Percentiles rank a stretch among this genome's conserved stretches.
Evolutionary conservation across 2,797 vertebrate species (phyloP).

Genomic region (Salarias fasciatus): DNA sequence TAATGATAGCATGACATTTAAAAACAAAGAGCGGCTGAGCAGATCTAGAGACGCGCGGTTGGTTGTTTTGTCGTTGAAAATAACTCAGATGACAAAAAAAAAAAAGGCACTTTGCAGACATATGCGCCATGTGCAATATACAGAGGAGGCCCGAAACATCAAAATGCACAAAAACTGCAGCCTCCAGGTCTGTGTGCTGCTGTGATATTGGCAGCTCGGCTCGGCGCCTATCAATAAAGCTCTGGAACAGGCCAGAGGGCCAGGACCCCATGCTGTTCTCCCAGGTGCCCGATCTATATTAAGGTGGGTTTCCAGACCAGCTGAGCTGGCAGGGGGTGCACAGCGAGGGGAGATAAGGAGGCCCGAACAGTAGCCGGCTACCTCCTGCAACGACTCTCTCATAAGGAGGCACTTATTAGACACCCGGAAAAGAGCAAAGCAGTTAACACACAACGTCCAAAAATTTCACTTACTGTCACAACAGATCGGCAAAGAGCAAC

Average conservation of each 20-base stretch:
- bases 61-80: slow-evolving; percentile 2
- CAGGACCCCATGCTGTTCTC: slow-evolving; percentile 60
- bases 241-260: slow-evolving; percentile 65
- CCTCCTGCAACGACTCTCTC: slow-evolving; percentile 45
- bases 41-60: too few species aligned
- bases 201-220: slow-evolving; percentile 76
- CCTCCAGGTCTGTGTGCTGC: slow-evolving; percentile 57
- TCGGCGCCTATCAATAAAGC: slow-evolving; percentile 73
- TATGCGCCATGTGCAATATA: not conserved
- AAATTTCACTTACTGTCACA: slow-evolving; percentile 8
- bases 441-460: slow-evolving; percentile 29
- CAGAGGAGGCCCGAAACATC: slow-evolving; percentile 16
- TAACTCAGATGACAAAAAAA: not conserved
- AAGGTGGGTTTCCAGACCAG: slow-evolving; percentile 61
- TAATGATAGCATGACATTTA: too few species aligned
- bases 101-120: slow-evolving; percentile 14
- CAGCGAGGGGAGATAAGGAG: slow-evolving; percentile 42
- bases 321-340: slow-evolving; percentile 57
- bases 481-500: slow-evolving; percentile 1
- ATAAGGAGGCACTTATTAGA: slow-evolving; percentile 55
- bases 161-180: slow-evolving; percentile 39
- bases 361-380: slow-evolving; percentile 56
- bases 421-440: slow-evolving; percentile 46
- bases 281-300: slow-evolving; percentile 67
- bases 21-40: too few species aligned